These are phyloP conservation scores for Gymnosoma rotundatum DNA, from an alignment of 2,888 invertebrate genomes.

Conservation along the genomic window DNA sequence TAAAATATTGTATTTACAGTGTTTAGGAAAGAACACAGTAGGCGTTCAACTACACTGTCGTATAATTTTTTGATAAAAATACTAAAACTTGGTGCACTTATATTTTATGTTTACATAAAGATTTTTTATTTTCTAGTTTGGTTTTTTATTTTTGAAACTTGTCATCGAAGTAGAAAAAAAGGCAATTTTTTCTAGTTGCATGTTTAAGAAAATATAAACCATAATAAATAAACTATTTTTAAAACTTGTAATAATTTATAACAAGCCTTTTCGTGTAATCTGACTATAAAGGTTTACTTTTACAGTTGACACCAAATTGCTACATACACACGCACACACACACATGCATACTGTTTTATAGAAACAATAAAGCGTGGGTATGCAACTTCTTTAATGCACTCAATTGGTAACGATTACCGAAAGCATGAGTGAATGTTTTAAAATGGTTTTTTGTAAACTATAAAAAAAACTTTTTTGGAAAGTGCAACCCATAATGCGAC, in stretches of 20 bases:
- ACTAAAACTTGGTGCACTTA: background rate
- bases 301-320: constrained; percentile 61
- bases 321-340: constrained; percentile 4
- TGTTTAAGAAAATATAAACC: constrained; percentile 50
- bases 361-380: background rate
- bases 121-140: constrained; percentile 37
- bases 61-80: constrained; percentile 32
- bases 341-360: background rate
- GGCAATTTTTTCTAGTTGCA: constrained; percentile 24
- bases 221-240: constrained; percentile 18
- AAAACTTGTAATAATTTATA: constrained; percentile 63
- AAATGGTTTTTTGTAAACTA: constrained; percentile 23
- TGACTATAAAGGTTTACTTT: constrained; percentile 57
- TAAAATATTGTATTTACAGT: background rate
- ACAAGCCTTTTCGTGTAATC: constrained; percentile 59
- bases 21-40: constrained; percentile 3
- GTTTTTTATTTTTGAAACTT: background rate
- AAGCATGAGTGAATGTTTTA: constrained; percentile 5
- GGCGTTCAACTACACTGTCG: constrained; percentile 35
- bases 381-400: background rate
- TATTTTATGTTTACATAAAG: background rate
- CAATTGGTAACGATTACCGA: constrained; percentile 34
- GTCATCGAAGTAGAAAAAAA: background rate
- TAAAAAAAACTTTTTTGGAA: constrained; percentile 6
- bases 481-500: constrained; percentile 18